Evolutionary conservation across 2,113 vertebrate genomes (phyloP).

Genomic region (Rana temporaria): DNA sequence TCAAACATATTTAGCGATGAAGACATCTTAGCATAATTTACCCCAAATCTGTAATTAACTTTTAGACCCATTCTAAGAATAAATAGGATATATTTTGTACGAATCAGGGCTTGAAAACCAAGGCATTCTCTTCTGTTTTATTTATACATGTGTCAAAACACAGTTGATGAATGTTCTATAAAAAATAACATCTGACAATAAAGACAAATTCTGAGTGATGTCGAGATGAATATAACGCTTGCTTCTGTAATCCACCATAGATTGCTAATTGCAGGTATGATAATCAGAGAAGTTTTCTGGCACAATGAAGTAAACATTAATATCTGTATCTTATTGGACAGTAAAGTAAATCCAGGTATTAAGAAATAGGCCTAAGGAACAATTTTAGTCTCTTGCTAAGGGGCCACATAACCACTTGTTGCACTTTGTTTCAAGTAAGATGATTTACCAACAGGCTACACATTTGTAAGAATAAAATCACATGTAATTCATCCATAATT

Average conservation of each 20-base stretch:
- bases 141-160: conserved; percentile 10
- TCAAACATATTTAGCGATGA: neutral
- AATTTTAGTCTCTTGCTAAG: too few relatives aligned
- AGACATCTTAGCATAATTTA: neutral
- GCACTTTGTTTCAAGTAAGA: too few relatives aligned
- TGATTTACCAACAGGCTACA: too few relatives aligned
- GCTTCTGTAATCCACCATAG: neutral
- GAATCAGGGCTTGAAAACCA: neutral
- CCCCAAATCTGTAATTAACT: neutral
- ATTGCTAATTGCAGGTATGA: neutral
- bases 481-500: neutral
- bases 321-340: neutral
- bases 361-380: too few relatives aligned
- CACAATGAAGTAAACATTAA: neutral
- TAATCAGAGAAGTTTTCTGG: neutral
- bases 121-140: conserved; percentile 11
- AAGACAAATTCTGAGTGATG: conserved; percentile 2
- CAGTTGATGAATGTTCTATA: neutral
- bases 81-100: neutral
- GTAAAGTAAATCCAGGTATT: too few relatives aligned
- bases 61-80: neutral
- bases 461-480: too few relatives aligned
- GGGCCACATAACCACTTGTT: too few relatives aligned
- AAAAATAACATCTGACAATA: neutral
- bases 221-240: neutral